Conservation (phyloP, 2,797 vertebrate genomes). For the Acanthurus leucopareius region DNA sequence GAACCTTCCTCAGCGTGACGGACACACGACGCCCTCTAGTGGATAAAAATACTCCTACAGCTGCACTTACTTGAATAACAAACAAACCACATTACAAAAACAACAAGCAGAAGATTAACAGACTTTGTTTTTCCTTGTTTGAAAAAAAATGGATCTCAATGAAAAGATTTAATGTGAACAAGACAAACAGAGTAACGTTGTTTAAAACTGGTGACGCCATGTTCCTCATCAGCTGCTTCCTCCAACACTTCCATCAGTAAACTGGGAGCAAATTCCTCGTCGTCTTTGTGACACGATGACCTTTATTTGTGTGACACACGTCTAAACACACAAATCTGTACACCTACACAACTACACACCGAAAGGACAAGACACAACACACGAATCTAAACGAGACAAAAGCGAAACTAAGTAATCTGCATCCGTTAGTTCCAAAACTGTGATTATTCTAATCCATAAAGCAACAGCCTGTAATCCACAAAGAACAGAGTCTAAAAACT, state of each 20-base stretch:
- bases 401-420: too few species aligned
- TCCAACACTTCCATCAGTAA: not conserved
- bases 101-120: not conserved
- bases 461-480: too few species aligned
- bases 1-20: not conserved
- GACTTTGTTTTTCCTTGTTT: too few species aligned
- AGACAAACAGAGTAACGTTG: not conserved
- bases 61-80: not conserved
- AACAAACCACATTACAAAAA: too few species aligned
- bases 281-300: not conserved
- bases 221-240: constrained; percentile 44
- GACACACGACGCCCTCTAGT: constrained; percentile 50
- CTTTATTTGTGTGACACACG: too few species aligned
- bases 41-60: constrained; percentile 26
- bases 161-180: not conserved
- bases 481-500: too few species aligned
- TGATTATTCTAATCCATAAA: too few species aligned
- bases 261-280: not conserved
- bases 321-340: too few species aligned
- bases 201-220: not conserved
- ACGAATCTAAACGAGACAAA: too few species aligned
- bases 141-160: not conserved
- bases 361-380: too few species aligned
- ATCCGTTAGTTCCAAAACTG: too few species aligned
- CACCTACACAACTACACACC: too few species aligned